Evolutionary conservation across 2,797 vertebrate genomes (phyloP).

Genomic region (Siniperca scherzeri): DNA sequence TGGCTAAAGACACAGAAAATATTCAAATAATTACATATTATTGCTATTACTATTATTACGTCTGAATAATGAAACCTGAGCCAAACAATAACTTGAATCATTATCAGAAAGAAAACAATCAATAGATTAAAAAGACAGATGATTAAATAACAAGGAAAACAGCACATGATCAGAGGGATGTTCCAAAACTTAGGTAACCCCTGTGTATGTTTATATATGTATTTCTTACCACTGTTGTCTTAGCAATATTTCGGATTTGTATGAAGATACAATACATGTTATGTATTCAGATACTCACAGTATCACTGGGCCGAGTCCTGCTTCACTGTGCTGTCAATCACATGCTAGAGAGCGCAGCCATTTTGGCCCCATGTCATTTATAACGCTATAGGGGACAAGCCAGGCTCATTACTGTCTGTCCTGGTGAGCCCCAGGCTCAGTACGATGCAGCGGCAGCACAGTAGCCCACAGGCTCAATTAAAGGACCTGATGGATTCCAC

Average conservation of each 20-base stretch:
- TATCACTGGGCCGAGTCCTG: conserved; percentile 4
- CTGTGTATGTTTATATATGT: not conserved
- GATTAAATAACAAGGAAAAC: not conserved
- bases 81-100: not conserved
- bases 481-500: conserved; percentile 44
- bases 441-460: conserved; percentile 33
- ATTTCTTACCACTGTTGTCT: not conserved
- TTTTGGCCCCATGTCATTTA: conserved; percentile 57
- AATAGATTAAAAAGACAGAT: not conserved
- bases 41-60: no score
- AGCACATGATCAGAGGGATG: not conserved
- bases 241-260: not conserved
- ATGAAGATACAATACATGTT: not conserved
- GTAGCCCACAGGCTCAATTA: conserved; percentile 53
- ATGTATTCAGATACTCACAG: not conserved
- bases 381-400: conserved; percentile 56
- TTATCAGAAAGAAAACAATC: not conserved
- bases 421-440: conserved; percentile 43
- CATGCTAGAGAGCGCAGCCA: conserved; percentile 39
- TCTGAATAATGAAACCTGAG: not conserved
- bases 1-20: not conserved
- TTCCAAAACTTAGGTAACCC: not conserved
- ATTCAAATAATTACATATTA: not conserved
- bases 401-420: conserved; percentile 69
- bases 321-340: conserved; percentile 62